Percentiles rank a stretch among this genome's conserved stretches.
Conservation (phyloP, 1,140 invertebrate species). For the Gryllus bimaculatus region DNA sequence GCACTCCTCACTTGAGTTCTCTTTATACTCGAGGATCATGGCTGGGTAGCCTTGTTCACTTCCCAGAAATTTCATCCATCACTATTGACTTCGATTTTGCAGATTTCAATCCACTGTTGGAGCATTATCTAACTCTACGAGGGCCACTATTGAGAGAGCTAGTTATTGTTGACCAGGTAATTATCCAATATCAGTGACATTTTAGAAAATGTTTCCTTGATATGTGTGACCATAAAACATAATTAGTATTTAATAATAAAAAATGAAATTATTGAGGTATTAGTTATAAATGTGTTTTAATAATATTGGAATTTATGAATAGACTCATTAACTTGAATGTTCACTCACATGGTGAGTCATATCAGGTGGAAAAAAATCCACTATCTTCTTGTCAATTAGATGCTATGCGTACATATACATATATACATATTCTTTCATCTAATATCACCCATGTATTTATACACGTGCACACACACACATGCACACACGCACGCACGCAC, state of each 20-base stretch:
- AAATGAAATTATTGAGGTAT: too few relatives aligned
- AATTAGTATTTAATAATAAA: not conserved
- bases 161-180: conserved; percentile 19
- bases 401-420: too few relatives aligned
- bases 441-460: too few relatives aligned
- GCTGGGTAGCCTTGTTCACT: conserved; percentile 11
- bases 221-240: not conserved
- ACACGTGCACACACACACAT: too few relatives aligned
- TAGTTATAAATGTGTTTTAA: too few relatives aligned
- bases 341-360: too few relatives aligned
- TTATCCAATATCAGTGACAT: not conserved
- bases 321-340: too few relatives aligned
- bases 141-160: conserved; percentile 12
- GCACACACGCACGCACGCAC: too few relatives aligned
- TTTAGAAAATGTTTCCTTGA: not conserved
- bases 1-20: conserved; percentile 22
- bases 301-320: too few relatives aligned
- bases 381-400: too few relatives aligned
- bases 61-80: not conserved
- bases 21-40: conserved; percentile 26
- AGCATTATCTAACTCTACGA: conserved; percentile 13
- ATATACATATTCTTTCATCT: too few relatives aligned
- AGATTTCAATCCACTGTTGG: conserved; percentile 10
- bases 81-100: conserved; percentile 18
- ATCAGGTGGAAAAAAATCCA: too few relatives aligned